Evolutionary conservation across 2,797 vertebrate species (phyloP), one percentile per base, ranked within the genome.

Genomic region (Natrix natrix): DNA sequence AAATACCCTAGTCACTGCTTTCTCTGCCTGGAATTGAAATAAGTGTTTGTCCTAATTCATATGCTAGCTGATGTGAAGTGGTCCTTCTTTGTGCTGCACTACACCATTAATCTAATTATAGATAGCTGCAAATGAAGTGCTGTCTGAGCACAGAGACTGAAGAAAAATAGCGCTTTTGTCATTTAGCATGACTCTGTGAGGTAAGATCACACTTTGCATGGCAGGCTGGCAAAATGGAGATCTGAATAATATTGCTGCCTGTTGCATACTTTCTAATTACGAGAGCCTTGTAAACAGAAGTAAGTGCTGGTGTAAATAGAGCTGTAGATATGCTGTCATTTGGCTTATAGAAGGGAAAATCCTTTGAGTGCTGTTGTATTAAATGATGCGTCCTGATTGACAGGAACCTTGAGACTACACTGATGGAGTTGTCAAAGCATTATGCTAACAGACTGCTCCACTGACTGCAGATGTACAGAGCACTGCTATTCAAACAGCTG

Each of bases 21-120:
- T 98, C 98, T 98, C 98, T 98, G 98, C 98, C 98, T 98, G 98
- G 98, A 98, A 99, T 98, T 97, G 98, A 98, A 98, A 98, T 98
- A 98, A 98, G 98, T 98, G 98, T 99, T 99, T 98, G 98, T 98
- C 98, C 98, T 98, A 98, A 98, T 99, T 99, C 98, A 97, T 98
- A 98, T 97, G 98, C 98, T 98, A 98, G 98, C 98, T 98, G 98
- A 99, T 98, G 98, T 98, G 98, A 98, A 98, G 98, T 97, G 98
- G 98, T 98, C 96, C 98, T 91, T 98, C 98, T 98, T 98, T 99
- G 98, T 98, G 97, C 97, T 94, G 96, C 97, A 97, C 98, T 97
- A 96, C 98, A 98, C 98, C 98, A 98, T 99, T 99, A 99, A 99
- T 99, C 98, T 99, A 99, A 99, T 99, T 99, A 99, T 97, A 98